Conservation (phyloP, 2,888 invertebrate genomes). For the Plutella xylostella region DNA sequence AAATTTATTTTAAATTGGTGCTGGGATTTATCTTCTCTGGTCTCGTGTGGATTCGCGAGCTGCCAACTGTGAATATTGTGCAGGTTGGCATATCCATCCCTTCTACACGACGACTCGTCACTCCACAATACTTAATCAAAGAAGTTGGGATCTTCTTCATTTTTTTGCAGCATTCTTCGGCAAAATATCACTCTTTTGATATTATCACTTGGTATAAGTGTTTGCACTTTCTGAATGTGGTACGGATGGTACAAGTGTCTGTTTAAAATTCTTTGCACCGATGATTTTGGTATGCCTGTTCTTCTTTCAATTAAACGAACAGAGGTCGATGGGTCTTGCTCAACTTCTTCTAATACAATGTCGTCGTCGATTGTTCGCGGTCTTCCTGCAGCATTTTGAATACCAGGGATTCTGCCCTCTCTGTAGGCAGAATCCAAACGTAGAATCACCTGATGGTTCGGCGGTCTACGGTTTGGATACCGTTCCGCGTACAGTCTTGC, state of each 20-base stretch:
- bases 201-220: not conserved
- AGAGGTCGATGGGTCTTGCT: too few species aligned
- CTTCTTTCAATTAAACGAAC: too few species aligned
- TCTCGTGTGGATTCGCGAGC: constrained; percentile 7
- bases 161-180: not conserved
- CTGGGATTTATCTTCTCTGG: constrained; percentile 11
- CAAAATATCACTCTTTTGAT: not conserved
- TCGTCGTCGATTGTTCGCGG: too few species aligned
- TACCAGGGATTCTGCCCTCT: too few species aligned
- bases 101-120: constrained; percentile 11
- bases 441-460: too few species aligned
- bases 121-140: constrained; percentile 8
- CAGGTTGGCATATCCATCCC: constrained; percentile 6
- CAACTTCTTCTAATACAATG: too few species aligned
- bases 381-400: too few species aligned
- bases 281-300: not conserved
- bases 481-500: too few species aligned
- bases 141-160: constrained; percentile 1
- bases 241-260: not conserved
- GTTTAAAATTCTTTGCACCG: not conserved
- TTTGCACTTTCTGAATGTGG: not conserved
- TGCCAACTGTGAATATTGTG: constrained; percentile 9
- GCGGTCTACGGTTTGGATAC: too few species aligned
- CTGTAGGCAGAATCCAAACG: too few species aligned
- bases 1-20: constrained; percentile 18